Conservation (phyloP, 2,797 vertebrate species). For the Tragopan temminckii region DNA sequence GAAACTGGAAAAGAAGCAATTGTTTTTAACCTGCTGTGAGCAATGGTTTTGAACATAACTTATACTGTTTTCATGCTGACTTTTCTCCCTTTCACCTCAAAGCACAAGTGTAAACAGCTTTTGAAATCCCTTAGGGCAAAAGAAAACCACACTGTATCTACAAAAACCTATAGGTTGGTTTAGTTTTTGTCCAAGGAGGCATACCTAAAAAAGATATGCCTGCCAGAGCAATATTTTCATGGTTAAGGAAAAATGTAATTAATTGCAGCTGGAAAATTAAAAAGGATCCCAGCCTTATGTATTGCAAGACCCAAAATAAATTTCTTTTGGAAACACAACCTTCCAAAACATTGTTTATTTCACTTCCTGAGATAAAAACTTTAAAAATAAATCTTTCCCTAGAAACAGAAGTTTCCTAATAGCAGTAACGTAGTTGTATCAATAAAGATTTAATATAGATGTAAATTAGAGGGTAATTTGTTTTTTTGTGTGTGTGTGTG, state of each 20-base stretch:
- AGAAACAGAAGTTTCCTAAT: neutral
- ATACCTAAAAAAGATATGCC: neutral
- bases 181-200: conserved; percentile 2
- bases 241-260: neutral
- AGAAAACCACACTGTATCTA: conserved; percentile 41
- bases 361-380: neutral
- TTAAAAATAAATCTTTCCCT: neutral
- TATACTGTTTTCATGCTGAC: conserved; percentile 57
- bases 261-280: neutral
- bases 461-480: neutral
- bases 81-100: conserved; percentile 45
- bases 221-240: neutral
- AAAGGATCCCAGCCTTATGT: neutral
- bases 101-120: conserved; percentile 53
- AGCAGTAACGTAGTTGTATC: neutral
- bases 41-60: conserved; percentile 68
- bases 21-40: conserved; percentile 80
- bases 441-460: neutral
- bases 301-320: neutral
- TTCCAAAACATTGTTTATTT: neutral
- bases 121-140: conserved; percentile 55
- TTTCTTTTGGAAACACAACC: neutral
- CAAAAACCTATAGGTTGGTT: conserved; percentile 1
- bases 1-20: conserved; percentile 61
- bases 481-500: too few relatives aligned